Base-by-base conservation (phyloP, 2,113 vertebrate genomes). In the Atlantisia rogersi region DNA sequence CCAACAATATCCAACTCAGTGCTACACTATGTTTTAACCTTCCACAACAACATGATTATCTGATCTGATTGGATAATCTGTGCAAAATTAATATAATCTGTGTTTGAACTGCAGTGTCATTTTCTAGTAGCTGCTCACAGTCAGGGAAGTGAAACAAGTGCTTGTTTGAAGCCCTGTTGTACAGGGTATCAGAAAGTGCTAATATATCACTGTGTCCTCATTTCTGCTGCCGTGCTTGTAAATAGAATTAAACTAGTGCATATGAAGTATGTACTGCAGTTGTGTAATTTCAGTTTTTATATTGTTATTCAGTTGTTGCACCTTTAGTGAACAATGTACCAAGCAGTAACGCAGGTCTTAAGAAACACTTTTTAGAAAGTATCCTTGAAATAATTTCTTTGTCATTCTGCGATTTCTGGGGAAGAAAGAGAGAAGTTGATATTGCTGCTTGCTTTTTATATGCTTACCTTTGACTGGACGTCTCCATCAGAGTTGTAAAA, bases 171-270 rank as follows among this genome's bases (percentile, higher is more conserved):
- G 32, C 9, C 20, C 20, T 68, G 11, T 79, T 63, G 9, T 70
- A 50, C 7, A 55, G 24, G 21, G 20, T 81, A 40, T 58, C 2
- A 5, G 52, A 40, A 93, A 82, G 48, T 48, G 31, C 52, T 59
- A 11, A 7, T n/a, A 0, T 15, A 52, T 37, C 2, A 15, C n/a
- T 29, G 1, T 46, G 12, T 68, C 44, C 4, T 6, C 55, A 42
- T 46, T 90, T 82, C 25, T 64, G 28, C 24, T 85, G 39, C 22
- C 59, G 5, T 75, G 37, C 56, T 78, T 78, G 21, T 64, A 39
- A 76, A 26, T 10, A 44, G n/a, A 48, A 50, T 50, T 78, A 16
- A 44, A 31, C 40, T 71, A 75, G 7, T 68, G 58, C 16, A 4
- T 46, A 11, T 19, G 4, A 74, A 80, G 6, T 64, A 40, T 6